A percentile compares a stretch with the other conserved stretches of the same genome.
phyloP scores from a whole-genome alignment of 2,113 vertebrate species.

The Tragulus kanchil region DNA sequence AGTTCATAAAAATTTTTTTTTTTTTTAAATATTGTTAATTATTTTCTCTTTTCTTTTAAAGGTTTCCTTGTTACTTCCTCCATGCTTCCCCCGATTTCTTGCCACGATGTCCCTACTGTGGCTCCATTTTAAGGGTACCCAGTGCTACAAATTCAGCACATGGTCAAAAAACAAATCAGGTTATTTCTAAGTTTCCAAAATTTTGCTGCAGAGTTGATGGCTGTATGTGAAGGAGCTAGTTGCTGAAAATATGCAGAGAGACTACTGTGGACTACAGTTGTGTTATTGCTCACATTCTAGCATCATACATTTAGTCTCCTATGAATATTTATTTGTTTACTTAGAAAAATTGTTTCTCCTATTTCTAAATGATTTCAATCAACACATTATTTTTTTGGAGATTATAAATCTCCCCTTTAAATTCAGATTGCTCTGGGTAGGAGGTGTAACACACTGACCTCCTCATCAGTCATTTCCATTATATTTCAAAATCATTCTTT shows the following conservation, averaged over 20 bases:
- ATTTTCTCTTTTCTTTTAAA: too few species aligned
- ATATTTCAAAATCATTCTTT: not conserved
- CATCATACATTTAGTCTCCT: not conserved
- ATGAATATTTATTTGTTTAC: not conserved
- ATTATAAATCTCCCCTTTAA: not conserved
- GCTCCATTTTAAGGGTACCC: not conserved
- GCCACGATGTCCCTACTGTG: too few species aligned
- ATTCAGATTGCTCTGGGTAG: not conserved
- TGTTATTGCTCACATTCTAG: not conserved
- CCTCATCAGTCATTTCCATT: not conserved
- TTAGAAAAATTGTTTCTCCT: not conserved
- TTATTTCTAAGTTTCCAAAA: not conserved
- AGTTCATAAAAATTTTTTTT: too few species aligned
- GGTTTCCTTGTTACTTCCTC: too few species aligned
- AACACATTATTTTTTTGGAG: not conserved
- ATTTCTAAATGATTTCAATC: not conserved
- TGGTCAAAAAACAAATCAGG: not conserved
- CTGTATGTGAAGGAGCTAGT: not conserved
- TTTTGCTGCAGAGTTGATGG: not conserved
- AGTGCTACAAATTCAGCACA: not conserved
- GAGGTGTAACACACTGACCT: not conserved
- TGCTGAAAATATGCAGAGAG: not conserved
- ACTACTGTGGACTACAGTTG: not conserved
- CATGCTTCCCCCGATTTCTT: too few species aligned
- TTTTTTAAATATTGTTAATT: too few species aligned